A percentile compares a stretch with the other conserved stretches of the same genome.
Conservation (phyloP, 1,140 invertebrate species). For the Berghia stephanieae region DNA sequence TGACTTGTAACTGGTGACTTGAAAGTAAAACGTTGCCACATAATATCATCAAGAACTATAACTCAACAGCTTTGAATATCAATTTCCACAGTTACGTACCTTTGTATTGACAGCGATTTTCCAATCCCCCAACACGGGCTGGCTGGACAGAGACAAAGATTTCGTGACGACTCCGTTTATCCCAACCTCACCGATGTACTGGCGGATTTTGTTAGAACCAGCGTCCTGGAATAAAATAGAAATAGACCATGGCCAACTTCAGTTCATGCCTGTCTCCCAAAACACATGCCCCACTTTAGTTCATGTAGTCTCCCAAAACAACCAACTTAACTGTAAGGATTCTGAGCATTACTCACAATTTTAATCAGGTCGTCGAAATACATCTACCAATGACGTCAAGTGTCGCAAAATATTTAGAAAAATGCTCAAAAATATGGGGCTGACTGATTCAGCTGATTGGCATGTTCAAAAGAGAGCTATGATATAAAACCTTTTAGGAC, state of each 20-base stretch:
- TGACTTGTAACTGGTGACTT: too few relatives aligned
- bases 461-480: too few relatives aligned
- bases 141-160: constrained; percentile 70
- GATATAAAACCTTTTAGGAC: too few relatives aligned
- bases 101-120: constrained; percentile 69
- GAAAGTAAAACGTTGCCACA: too few relatives aligned
- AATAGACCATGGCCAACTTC: too few relatives aligned
- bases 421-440: background rate
- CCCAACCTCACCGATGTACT: constrained; percentile 70
- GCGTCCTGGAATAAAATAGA: constrained; percentile 66
- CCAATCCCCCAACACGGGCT: constrained; percentile 72
- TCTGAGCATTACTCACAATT: background rate
- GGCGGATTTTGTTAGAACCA: constrained; percentile 69
- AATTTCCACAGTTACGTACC: constrained; percentile 39
- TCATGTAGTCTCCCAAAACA: too few relatives aligned
- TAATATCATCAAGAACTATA: too few relatives aligned
- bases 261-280: background rate
- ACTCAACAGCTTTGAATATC: too few relatives aligned
- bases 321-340: too few relatives aligned
- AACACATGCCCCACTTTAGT: background rate
- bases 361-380: too few relatives aligned
- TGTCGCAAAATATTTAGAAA: background rate
- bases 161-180: constrained; percentile 70
- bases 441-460: too few relatives aligned
- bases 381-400: background rate